These are phyloP conservation scores for Nasonia vitripennis DNA, from an alignment of 1,140 invertebrate genomes.

Conservation along the genomic window DNA sequence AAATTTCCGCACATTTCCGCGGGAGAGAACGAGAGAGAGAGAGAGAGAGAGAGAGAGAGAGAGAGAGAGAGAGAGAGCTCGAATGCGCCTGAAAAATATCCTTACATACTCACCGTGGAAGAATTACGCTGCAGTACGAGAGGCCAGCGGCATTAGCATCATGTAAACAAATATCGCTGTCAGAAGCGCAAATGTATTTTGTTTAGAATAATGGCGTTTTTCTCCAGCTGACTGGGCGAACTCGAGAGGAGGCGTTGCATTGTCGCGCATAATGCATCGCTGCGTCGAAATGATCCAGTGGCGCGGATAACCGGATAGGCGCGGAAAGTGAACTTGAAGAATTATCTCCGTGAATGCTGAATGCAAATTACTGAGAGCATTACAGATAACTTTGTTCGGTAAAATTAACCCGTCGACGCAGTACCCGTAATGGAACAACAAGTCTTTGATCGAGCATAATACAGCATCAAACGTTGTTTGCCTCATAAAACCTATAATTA, in stretches of 20 bases:
- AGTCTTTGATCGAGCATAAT: no score
- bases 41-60: no score
- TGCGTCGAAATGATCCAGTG: slow-evolving; percentile 3
- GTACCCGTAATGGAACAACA: no score
- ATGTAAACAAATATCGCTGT: slow-evolving; percentile 30
- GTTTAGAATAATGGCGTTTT: slow-evolving; percentile 31
- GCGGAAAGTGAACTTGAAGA: no score
- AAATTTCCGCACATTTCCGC: not conserved
- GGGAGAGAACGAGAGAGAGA: no score
- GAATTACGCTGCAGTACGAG: not conserved
- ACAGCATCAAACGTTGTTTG: no score
- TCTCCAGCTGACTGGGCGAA: not conserved
- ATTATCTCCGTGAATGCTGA: no score
- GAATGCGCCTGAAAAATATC: slow-evolving; percentile 18
- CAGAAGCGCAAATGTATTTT: slow-evolving; percentile 22
- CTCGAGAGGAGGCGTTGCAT: not conserved
- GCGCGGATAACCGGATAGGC: not conserved
- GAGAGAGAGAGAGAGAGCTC: no score
- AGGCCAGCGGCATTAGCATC: slow-evolving; percentile 14
- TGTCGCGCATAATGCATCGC: slow-evolving; percentile 8
- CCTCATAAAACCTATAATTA: no score
- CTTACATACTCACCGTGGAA: slow-evolving; percentile 4
- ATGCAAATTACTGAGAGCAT: no score
- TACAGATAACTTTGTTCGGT: no score
- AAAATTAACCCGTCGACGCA: no score